A percentile compares a stretch with the other conserved stretches of the same genome.
phyloP scores from a whole-genome alignment of 2,888 invertebrate genomes.

The Notocelia uddmanniana region DNA sequence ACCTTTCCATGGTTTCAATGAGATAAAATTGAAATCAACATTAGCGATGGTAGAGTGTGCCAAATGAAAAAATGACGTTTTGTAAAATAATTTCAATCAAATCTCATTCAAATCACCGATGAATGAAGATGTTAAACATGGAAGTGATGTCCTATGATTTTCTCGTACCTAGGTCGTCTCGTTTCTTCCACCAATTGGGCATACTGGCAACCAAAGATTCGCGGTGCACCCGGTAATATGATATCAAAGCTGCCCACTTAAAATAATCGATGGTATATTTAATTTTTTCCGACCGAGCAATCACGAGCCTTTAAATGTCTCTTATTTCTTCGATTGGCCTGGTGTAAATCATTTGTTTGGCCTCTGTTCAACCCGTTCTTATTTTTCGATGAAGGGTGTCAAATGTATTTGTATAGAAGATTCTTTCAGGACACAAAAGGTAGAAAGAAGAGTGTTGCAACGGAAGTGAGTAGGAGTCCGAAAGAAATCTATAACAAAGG shows the following conservation, averaged over 20 bases:
- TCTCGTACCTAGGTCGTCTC: background rate
- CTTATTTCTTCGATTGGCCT: background rate
- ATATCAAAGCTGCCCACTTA: slow-evolving; percentile 1
- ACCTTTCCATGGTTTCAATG: slow-evolving; percentile 18
- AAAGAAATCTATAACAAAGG: slow-evolving; percentile 22
- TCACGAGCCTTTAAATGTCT: slow-evolving; percentile 31
- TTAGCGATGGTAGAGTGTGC: background rate
- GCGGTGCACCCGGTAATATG: slow-evolving; percentile 1
- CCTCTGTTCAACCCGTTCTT: background rate
- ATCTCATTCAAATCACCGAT: slow-evolving; percentile 25
- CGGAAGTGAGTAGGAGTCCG: background rate
- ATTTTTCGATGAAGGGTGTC: background rate
- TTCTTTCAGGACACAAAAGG: slow-evolving; percentile 16
- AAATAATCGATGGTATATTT: slow-evolving; percentile 10
- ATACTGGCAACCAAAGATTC: background rate
- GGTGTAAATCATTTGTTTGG: background rate
- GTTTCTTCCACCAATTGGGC: background rate
- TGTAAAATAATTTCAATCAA: slow-evolving; percentile 12
- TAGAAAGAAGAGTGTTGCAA: slow-evolving; percentile 1
- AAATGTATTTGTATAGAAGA: background rate
- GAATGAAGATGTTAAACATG: background rate
- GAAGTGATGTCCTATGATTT: background rate
- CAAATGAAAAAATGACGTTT: background rate
- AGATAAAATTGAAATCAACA: background rate
- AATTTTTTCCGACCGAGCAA: slow-evolving; percentile 5